Evolutionary conservation across 2,113 vertebrate genomes (phyloP), one percentile per base, ranked within the genome.

Genomic region (Rafetus swinhoei): DNA sequence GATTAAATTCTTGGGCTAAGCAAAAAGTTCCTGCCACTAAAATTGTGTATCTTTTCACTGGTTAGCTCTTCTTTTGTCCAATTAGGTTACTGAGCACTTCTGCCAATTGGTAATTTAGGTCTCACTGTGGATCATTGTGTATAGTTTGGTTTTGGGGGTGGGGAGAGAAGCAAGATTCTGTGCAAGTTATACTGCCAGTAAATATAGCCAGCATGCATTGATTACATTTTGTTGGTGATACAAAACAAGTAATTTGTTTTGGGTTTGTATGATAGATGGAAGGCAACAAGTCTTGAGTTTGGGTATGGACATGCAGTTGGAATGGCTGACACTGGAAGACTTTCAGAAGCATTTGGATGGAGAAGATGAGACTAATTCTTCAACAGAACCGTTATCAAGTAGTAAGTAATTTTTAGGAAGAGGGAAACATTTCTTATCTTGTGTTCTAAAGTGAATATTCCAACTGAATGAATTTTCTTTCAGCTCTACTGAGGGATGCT

Each of bases 341-440:
- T 99, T 99, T 94, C 99, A 99, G 92, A 99, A 99, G 97, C 99
- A 99, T 96, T 98, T 99, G 76, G 98, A 99, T 82, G 99, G 99
- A 91, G 98, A 98, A 72, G 99, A 99, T 97, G 99, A 99, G 95
- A 98, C 98, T 83, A 96, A 98, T 32, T 93, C 97, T 27, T 97
- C 97, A 81, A 94, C 97, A 81, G 93, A 98, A 88, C 97, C 98
- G 0, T 90, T 99, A 96, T 98, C 99, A 83, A 98, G 97, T 80
- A 97, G 99, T 99, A 91, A 99, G 99, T 99, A 94, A 86, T 90
- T 92, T 27, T 82, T 59, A 54, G 35, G 54, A 91, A 54, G 81
- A 93, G 52, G 2, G 62, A 1, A 1, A 14, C 62, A 1, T 83
- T 81, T 90, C 55, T 87, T 81, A 82, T 59, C 56, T 96, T 15